Base-by-base conservation (phyloP, 1,140 invertebrate species). In the Cheumatopsyche charites region DNA sequence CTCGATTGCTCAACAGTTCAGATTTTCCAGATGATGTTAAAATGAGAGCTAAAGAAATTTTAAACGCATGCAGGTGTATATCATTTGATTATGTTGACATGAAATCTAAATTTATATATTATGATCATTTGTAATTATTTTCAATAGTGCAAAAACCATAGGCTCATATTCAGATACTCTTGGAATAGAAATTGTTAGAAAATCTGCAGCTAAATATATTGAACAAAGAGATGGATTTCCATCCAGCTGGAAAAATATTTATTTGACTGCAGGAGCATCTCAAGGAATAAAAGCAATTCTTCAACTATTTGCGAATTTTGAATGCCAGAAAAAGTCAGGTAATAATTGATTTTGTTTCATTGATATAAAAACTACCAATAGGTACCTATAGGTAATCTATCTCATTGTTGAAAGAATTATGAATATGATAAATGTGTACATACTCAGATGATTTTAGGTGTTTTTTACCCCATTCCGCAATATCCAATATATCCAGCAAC, bases 401-500 rank as follows among this genome's bases (percentile, higher is more conserved):
- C n/a, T n/a, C n/a, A n/a, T n/a, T n/a, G n/a, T n/a, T n/a, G n/a
- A n/a, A n/a, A n/a, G n/a, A n/a, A n/a, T n/a, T n/a, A 17, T 52
- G 1, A 41, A 62, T 1, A 15, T n/a, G 13, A 9, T 29, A 61
- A 61, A 21, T 13, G 3, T 61, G 17, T 43, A 17, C 25, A 4
- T 47, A 63, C n/a, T n/a, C n/a, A n/a, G n/a, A n/a, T n/a, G 21
- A 43, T 70, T 77, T 81, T 90, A 71, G 94, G 95, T 58, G 89
- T 99, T 0, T 91, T 99, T 93, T 92, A 98, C 74, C 97, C 98
- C 0, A 98, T 98, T 79, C 98, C 98, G 0, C 97, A 99, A 80
- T 99, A 99, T 86, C 98, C 98, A 13, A 84, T 99, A 0, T 99
- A 99, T 83, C 97, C 96, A 0, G 97, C 97, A 0, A 93, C 95